These are phyloP conservation scores for Synergus umbraculus DNA, from an alignment of 2,888 invertebrate species.

Conservation along the genomic window DNA sequence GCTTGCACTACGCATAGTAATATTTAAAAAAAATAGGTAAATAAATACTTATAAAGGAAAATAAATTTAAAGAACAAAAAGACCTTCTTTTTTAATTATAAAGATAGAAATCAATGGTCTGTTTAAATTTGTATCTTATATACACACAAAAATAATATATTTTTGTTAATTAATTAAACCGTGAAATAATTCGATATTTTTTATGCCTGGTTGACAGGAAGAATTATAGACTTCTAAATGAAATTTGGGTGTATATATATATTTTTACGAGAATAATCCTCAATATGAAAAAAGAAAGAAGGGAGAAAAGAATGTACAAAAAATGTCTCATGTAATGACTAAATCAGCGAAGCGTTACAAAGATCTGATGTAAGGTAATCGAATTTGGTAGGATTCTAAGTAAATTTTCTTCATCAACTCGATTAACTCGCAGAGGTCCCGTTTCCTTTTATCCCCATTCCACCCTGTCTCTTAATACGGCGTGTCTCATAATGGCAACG, in stretches of 20 bases:
- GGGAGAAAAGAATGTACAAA: neutral
- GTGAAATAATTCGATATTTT: neutral
- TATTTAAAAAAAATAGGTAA: neutral
- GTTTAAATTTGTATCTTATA: too few species aligned
- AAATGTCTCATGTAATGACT: slow-evolving; percentile 14
- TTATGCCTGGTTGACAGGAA: neutral
- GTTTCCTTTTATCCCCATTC: slow-evolving; percentile 36
- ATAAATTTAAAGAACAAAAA: too few species aligned
- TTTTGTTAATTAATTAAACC: neutral
- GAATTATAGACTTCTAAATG: neutral
- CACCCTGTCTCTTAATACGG: neutral
- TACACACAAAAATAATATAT: neutral
- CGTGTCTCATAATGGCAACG: slow-evolving; percentile 47
- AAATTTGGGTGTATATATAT: neutral
- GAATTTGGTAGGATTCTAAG: slow-evolving; percentile 50
- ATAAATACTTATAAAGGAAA: too few species aligned
- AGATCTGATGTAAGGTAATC: slow-evolving; percentile 45
- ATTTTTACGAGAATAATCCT: neutral
- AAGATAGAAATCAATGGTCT: too few species aligned
- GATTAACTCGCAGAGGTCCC: slow-evolving; percentile 47
- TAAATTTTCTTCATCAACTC: slow-evolving; percentile 55
- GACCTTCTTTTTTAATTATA: too few species aligned
- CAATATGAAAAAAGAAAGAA: neutral
- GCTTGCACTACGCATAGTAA: neutral
- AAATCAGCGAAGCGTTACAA: slow-evolving; percentile 32